Evolutionary conservation across 2,113 vertebrate species (phyloP).

Genomic region (Bufo bufo): DNA sequence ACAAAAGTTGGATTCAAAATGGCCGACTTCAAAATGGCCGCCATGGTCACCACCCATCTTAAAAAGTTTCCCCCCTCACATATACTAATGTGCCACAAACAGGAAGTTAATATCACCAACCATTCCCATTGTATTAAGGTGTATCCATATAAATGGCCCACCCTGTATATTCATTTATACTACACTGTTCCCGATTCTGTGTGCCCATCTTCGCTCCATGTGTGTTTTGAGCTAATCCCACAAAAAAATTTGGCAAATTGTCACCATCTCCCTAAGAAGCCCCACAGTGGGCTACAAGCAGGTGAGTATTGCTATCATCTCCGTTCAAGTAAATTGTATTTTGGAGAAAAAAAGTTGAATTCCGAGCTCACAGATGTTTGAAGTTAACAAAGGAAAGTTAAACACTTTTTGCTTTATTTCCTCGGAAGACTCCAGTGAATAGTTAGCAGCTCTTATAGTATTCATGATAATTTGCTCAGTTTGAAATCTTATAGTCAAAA

Average conservation of each 20-base stretch:
- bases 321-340: background rate
- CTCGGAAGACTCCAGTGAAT: background rate
- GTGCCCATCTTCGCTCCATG: background rate
- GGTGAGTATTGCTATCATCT: background rate
- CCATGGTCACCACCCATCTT: too few species aligned
- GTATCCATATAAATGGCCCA: too few species aligned
- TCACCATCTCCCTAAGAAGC: background rate
- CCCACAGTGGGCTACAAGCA: background rate
- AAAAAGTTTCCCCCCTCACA: too few species aligned
- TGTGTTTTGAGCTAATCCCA: background rate
- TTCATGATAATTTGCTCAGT: constrained; percentile 25
- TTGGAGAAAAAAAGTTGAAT: background rate
- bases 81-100: too few species aligned
- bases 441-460: background rate
- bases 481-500: constrained; percentile 23
- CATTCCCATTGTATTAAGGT: too few species aligned
- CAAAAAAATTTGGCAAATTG: background rate
- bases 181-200: background rate
- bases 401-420: background rate
- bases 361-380: background rate
- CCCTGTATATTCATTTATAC: background rate
- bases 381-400: background rate
- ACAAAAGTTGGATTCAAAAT: too few species aligned
- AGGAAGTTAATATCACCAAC: too few species aligned
- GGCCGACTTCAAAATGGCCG: too few species aligned